Evolutionary conservation across 2,888 invertebrate species (phyloP).

Genomic region (Stegana nigrithorax): DNA sequence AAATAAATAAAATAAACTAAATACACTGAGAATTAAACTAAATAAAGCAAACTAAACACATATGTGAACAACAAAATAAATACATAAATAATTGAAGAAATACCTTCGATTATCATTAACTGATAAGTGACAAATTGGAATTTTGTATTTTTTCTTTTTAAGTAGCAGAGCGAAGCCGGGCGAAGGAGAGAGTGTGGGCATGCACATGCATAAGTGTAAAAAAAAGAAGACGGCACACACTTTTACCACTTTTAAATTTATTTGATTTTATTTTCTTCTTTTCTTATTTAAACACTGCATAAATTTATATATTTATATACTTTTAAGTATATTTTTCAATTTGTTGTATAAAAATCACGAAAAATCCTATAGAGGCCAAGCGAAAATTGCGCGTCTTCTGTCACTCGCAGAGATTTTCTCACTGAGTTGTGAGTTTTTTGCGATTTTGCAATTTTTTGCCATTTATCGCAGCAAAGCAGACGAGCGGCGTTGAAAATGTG

Average conservation of each 20-base stretch:
- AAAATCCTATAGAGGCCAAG: too few relatives aligned
- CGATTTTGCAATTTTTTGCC: slow-evolving; percentile 4
- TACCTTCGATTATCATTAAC: not conserved
- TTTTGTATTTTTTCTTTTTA: not conserved
- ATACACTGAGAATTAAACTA: slow-evolving; percentile 7
- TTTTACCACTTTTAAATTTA: not conserved
- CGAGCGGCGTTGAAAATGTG: slow-evolving; percentile 1
- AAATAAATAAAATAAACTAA: slow-evolving; percentile 20
- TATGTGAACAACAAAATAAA: not conserved
- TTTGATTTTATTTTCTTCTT: not conserved
- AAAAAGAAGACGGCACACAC: not conserved
- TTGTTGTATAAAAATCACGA: too few relatives aligned
- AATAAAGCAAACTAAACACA: not conserved
- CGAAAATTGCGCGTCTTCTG: slow-evolving; percentile 13
- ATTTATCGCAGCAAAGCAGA: slow-evolving; percentile 3
- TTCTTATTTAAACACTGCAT: not conserved
- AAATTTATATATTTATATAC: not conserved
- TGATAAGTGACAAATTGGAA: not conserved
- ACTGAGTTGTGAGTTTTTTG: not conserved
- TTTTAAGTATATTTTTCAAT: not conserved
- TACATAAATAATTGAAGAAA: not conserved
- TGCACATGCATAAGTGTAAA: not conserved
- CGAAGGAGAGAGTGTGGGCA: not conserved
- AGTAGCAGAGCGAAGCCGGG: not conserved
- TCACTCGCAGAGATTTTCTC: not conserved